A percentile compares a stretch with the other conserved stretches of the same genome.
Evolutionary conservation across 2,888 invertebrate genomes (phyloP).

Genomic region (Brachylomia viminalis): DNA sequence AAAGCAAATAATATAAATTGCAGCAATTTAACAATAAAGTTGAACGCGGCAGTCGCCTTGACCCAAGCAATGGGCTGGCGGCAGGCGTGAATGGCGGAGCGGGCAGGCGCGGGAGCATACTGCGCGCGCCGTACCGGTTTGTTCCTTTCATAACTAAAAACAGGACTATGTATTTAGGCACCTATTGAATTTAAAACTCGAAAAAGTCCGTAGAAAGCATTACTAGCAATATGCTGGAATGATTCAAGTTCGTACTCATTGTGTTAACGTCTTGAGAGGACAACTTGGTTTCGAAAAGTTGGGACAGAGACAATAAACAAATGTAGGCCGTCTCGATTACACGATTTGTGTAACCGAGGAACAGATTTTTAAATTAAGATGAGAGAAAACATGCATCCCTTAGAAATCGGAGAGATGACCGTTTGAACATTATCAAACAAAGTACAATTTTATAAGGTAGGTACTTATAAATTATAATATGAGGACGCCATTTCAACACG

Average conservation of each 20-base stretch:
- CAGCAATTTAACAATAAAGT: slow-evolving; percentile 72
- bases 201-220: slow-evolving; percentile 1
- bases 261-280: neutral
- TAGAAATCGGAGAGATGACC: neutral
- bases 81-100: slow-evolving; percentile 64
- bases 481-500: neutral
- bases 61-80: slow-evolving; percentile 67
- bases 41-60: slow-evolving; percentile 67
- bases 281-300: neutral
- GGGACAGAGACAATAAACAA: neutral
- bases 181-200: neutral
- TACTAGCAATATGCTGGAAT: neutral
- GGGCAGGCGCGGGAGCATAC: slow-evolving; percentile 64
- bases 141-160: slow-evolving; percentile 66
- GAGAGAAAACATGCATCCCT: neutral
- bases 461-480: neutral
- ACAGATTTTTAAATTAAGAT: neutral
- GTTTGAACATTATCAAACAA: slow-evolving; percentile 8
- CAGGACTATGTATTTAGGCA: slow-evolving; percentile 61
- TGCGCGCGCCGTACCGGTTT: slow-evolving; percentile 63
- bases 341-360: neutral
- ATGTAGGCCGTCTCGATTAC: neutral
- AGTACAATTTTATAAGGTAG: neutral
- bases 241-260: neutral
- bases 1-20: slow-evolving; percentile 73